A percentile compares a stretch with the other conserved stretches of the same genome.
phyloP scores from a whole-genome alignment of 2,113 vertebrate genomes.

The Pelmatolapia mariae region DNA sequence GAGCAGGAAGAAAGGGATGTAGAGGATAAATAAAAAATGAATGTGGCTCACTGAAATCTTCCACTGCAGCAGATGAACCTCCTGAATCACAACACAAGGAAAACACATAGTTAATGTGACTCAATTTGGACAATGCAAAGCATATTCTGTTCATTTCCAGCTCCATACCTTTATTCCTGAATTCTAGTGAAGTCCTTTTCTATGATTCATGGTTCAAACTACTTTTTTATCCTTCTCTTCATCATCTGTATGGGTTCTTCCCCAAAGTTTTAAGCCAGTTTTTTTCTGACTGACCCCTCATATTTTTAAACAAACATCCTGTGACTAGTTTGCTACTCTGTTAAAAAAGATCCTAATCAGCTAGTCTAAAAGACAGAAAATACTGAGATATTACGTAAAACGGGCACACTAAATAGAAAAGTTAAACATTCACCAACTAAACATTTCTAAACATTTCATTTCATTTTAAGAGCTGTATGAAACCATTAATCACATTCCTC shows the following conservation, averaged over 20 bases:
- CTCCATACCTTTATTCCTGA: background rate
- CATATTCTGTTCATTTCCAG: background rate
- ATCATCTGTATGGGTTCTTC: background rate
- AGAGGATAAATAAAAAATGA: background rate
- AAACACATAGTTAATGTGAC: background rate
- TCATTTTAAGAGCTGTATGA: background rate
- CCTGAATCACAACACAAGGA: background rate
- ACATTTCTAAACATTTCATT: background rate
- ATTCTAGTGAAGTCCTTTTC: background rate
- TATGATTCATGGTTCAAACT: background rate
- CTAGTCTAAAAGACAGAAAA: background rate
- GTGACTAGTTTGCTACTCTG: background rate
- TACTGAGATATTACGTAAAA: background rate
- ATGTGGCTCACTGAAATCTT: constrained; percentile 7
- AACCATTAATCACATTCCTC: background rate
- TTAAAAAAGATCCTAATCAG: background rate
- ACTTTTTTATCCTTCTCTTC: background rate
- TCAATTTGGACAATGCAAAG: background rate
- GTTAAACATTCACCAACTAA: background rate
- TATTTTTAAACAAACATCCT: background rate
- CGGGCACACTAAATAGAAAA: background rate
- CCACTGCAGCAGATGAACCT: background rate
- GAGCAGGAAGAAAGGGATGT: background rate
- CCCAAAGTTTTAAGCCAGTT: background rate
- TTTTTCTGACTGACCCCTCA: background rate